These are phyloP conservation scores for Sinotaia quadrata DNA, from an alignment of 2,888 invertebrate genomes.

Conservation along the genomic window DNA sequence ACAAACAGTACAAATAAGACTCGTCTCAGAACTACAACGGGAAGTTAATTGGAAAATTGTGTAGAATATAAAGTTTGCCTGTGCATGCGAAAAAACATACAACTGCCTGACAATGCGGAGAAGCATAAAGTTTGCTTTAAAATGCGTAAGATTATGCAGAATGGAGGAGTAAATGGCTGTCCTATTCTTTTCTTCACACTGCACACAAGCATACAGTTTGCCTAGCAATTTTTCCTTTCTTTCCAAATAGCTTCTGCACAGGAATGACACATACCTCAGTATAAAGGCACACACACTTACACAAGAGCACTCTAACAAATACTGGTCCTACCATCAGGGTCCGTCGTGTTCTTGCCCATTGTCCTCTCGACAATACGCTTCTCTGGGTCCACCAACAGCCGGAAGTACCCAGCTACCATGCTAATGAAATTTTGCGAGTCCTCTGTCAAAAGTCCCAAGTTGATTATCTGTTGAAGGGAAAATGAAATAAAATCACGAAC, in stretches of 20 bases:
- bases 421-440: conserved; percentile 72
- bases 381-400: conserved; percentile 74
- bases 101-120: no score
- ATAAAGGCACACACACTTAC: background rate
- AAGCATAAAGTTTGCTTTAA: no score
- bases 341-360: conserved; percentile 58
- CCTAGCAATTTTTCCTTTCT: background rate
- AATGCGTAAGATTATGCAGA: no score
- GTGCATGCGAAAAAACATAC: no score
- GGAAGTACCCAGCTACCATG: conserved; percentile 70
- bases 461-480: conserved; percentile 46
- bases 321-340: conserved; percentile 56
- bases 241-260: no score
- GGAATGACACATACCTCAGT: background rate
- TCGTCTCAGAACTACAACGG: no score
- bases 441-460: conserved; percentile 66
- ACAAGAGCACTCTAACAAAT: background rate
- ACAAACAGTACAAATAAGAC: no score
- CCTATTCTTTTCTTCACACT: background rate
- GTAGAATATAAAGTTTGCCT: no score
- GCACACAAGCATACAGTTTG: background rate
- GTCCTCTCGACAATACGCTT: conserved; percentile 72
- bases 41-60: no score
- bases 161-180: no score
- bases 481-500: no score